phyloP scores from a whole-genome alignment of 2,888 invertebrate genomes.

The Hyposoter dolosus region DNA sequence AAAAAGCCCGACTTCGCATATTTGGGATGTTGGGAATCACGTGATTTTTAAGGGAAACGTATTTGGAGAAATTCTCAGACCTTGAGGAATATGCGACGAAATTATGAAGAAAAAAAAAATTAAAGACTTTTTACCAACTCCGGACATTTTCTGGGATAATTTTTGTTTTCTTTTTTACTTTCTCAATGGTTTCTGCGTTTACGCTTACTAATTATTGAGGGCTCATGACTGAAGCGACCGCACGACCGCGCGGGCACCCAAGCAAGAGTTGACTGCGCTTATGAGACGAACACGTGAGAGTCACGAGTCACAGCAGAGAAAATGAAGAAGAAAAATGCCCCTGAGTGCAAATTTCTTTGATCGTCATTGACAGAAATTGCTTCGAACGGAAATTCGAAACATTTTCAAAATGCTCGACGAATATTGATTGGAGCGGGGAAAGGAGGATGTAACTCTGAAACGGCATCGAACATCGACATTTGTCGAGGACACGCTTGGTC shows the following conservation, averaged over 20 bases:
- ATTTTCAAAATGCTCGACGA: background rate
- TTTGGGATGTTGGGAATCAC: background rate
- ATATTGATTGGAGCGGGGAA: background rate
- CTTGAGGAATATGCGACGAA: too few relatives aligned
- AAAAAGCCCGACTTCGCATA: background rate
- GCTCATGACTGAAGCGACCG: too few relatives aligned
- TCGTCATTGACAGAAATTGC: background rate
- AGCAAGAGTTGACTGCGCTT: background rate
- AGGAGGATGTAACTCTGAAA: constrained; percentile 2
- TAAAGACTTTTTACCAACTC: too few relatives aligned
- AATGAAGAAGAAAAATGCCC: background rate
- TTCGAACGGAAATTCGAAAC: background rate
- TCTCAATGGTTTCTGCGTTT: too few relatives aligned
- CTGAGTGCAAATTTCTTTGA: background rate
- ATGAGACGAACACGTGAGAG: background rate
- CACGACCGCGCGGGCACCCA: too few relatives aligned
- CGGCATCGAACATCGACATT: background rate
- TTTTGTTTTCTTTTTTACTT: too few relatives aligned
- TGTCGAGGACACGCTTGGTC: constrained; percentile 11
- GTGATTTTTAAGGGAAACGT: background rate
- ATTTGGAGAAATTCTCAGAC: too few relatives aligned
- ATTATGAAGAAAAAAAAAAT: too few relatives aligned
- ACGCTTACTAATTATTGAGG: too few relatives aligned
- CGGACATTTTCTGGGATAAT: too few relatives aligned
- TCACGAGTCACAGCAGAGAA: background rate